These are phyloP conservation scores for Nycticorax nycticorax DNA, from an alignment of 2,113 vertebrate genomes.

Conservation along the genomic window DNA sequence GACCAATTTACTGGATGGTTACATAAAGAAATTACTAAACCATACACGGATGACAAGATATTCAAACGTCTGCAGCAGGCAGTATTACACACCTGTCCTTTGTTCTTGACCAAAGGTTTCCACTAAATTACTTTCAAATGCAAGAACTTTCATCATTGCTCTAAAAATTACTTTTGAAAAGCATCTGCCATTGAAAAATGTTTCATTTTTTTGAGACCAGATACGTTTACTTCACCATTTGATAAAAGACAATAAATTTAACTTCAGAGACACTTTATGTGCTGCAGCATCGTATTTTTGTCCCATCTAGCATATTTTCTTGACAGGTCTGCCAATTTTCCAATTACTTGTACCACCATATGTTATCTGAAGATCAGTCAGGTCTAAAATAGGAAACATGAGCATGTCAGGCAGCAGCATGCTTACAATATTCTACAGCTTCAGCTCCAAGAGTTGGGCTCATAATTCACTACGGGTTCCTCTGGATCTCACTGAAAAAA, in stretches of 20 bases:
- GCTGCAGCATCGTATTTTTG: conserved; percentile 76
- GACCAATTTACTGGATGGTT: background rate
- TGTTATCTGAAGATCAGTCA: conserved; percentile 88
- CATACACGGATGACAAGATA: background rate
- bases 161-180: conserved; percentile 79
- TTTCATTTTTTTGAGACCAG: conserved; percentile 76
- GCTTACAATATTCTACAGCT: conserved; percentile 84
- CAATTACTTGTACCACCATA: conserved; percentile 92
- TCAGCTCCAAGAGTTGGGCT: conserved; percentile 61
- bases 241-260: conserved; percentile 86
- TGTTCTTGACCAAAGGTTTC: conserved; percentile 16
- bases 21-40: background rate
- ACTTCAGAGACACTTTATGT: conserved; percentile 81
- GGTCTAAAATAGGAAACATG: conserved; percentile 89
- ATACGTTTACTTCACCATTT: conserved; percentile 80
- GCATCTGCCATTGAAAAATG: conserved; percentile 74
- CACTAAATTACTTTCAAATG: conserved; percentile 48
- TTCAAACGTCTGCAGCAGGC: background rate
- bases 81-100: background rate
- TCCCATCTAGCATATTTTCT: conserved; percentile 88
- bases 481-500: conserved; percentile 49
- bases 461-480: conserved; percentile 71
- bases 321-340: conserved; percentile 96
- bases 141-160: conserved; percentile 71
- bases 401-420: conserved; percentile 74